Conservation (phyloP, 2,797 vertebrate species). For the Dallia pectoralis region DNA sequence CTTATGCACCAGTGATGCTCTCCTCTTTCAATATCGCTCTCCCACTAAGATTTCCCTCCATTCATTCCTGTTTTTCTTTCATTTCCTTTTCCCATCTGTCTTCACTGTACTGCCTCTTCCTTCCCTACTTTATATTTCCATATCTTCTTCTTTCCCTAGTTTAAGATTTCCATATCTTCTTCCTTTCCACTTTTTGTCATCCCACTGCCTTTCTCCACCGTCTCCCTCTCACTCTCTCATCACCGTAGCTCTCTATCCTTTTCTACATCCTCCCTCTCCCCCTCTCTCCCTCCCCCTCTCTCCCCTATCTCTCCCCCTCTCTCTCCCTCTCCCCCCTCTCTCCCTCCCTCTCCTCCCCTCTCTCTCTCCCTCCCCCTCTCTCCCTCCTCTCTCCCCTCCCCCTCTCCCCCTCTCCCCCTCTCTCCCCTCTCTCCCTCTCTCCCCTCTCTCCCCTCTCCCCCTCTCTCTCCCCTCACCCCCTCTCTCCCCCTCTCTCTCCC, state of each 20-base stretch:
- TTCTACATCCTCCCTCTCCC: too few species aligned
- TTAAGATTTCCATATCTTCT: background rate
- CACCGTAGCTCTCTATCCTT: too few species aligned
- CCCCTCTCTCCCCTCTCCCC: too few species aligned
- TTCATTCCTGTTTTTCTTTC: slow-evolving; percentile 66
- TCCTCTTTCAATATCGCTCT: slow-evolving; percentile 43
- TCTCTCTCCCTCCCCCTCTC: too few species aligned
- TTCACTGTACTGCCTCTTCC: slow-evolving; percentile 52
- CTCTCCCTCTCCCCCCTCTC: background rate
- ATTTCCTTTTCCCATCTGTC: slow-evolving; percentile 62
- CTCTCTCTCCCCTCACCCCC: too few species aligned
- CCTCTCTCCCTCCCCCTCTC: too few species aligned
- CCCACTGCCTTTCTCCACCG: slow-evolving; percentile 40
- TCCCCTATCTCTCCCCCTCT: too few species aligned
- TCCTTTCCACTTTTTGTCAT: too few species aligned
- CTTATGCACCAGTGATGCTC: slow-evolving; percentile 63
- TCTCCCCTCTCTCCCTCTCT: too few species aligned
- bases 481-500: slow-evolving; percentile 42
- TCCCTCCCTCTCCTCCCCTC: slow-evolving; percentile 41
- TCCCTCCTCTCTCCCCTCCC: too few species aligned
- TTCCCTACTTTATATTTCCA: slow-evolving; percentile 44
- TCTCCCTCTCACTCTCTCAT: too few species aligned
- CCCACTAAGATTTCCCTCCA: slow-evolving; percentile 34
- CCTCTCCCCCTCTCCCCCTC: too few species aligned
- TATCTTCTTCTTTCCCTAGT: background rate